Percentiles rank a stretch among this genome's conserved stretches.
These are phyloP conservation scores for Pteronotus mesoamericanus DNA, from an alignment of 2,797 vertebrate species.

Conservation along the genomic window DNA sequence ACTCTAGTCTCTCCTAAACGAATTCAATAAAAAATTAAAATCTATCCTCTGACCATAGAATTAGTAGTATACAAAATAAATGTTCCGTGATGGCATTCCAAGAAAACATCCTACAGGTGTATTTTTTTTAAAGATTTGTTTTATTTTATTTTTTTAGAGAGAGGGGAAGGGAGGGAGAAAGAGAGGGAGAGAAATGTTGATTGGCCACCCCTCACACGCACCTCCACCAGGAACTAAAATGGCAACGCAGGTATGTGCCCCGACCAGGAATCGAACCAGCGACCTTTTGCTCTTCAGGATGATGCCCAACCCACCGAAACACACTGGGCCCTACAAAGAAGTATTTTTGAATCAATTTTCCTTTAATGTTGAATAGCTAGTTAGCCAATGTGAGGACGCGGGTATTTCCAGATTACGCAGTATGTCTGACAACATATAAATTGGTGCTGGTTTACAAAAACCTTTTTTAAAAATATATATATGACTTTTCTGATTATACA, in stretches of 20 bases:
- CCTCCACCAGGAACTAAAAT: too few relatives aligned
- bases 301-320: too few relatives aligned
- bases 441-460: not conserved
- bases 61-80: not conserved
- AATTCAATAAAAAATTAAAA: not conserved
- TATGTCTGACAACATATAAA: not conserved
- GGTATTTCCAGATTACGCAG: not conserved
- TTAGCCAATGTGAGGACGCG: not conserved
- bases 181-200: too few relatives aligned
- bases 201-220: too few relatives aligned
- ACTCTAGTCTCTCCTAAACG: rapidly evolving
- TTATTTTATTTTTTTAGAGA: too few relatives aligned
- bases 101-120: not conserved
- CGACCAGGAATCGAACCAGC: too few relatives aligned
- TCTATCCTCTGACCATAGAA: not conserved
- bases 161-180: not conserved
- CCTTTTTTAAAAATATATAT: not conserved
- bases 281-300: too few relatives aligned
- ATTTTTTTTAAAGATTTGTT: not conserved
- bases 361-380: not conserved
- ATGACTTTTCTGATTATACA: not conserved
- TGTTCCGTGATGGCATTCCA: not conserved
- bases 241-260: too few relatives aligned
- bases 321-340: too few relatives aligned
- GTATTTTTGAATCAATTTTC: not conserved